Base-by-base conservation (phyloP, 2,888 invertebrate genomes). In the Dendrolimus pini region DNA sequence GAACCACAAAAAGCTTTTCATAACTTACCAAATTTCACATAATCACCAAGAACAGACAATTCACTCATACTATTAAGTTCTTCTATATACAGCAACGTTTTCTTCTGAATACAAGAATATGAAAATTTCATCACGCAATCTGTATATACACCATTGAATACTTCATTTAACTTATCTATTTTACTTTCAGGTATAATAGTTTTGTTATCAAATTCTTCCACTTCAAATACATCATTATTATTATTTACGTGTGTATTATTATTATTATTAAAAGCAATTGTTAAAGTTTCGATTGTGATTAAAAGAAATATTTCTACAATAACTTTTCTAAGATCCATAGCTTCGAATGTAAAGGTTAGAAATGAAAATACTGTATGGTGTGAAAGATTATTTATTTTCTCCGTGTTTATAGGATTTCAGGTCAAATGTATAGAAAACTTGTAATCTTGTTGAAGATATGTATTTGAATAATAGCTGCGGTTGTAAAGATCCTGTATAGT, bases 91-190 rank as follows among this genome's bases (percentile, higher is more conserved):
- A 91, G 68, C 9, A 93, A 77, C 2, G 93, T 88, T 67, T 93
- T 92, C 62, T 85, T 92, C 70, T 92, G 93, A 41, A 93, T 78
- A 68, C 93, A 94, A 41, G 81, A 73, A 59, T 92, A 89, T 0
- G 93, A 93, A 1, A 93, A 72, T 66, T 89, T 86, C 41, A 92
- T 58, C 54, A 93, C 78, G 68, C 93, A 94, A 62, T 93, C 82
- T 53, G 83, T 61, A 78, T 93, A 91, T 65, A 93, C 83, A 70
- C 91, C 82, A 73, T 91, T 77, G 66, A 93, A 79, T 52, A 84
- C 82, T 79, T 91, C 65, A 70, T 83, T 68, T 8, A 78, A 67
- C 64, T 69, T 68, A 9, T 65, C 30, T 30, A 30, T 3, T 66
- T 58, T 61, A 55, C 67, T 58, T 41, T 65, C 60, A 18, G 66